A percentile compares a stretch with the other conserved stretches of the same genome.
phyloP scores from a whole-genome alignment of 1,140 invertebrate genomes.

The Cotesia glomerata region DNA sequence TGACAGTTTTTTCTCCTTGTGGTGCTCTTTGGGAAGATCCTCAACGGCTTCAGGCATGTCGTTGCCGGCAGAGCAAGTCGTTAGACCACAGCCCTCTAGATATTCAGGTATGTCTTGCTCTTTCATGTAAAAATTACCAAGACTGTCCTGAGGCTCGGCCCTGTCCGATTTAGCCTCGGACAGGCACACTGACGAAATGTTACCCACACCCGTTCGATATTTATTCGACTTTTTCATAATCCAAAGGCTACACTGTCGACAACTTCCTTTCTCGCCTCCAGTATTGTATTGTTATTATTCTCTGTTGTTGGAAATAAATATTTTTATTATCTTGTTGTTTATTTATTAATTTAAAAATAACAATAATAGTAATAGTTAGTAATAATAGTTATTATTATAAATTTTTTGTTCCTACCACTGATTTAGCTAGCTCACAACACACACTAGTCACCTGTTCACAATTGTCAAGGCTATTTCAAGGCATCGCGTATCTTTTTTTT shows the following conservation, averaged over 20 bases:
- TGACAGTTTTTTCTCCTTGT: constrained; percentile 82
- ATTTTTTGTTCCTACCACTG: constrained; percentile 17
- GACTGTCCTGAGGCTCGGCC: constrained; percentile 43
- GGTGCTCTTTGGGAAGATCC: constrained; percentile 45
- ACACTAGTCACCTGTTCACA: background rate
- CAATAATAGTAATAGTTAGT: too few species aligned
- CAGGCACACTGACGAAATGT: constrained; percentile 54
- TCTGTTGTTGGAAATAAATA: background rate
- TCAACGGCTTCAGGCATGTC: constrained; percentile 56
- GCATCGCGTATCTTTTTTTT: constrained; percentile 38
- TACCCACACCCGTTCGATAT: constrained; percentile 53
- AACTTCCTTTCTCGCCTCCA: constrained; percentile 14
- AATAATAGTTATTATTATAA: too few species aligned
- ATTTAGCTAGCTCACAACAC: background rate
- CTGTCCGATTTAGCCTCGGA: constrained; percentile 49
- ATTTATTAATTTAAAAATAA: background rate
- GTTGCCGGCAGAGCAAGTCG: constrained; percentile 47
- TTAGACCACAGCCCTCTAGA: constrained; percentile 57
- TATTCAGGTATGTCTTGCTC: constrained; percentile 61
- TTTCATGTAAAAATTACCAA: constrained; percentile 55
- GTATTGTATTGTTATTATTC: background rate
- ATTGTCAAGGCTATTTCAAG: constrained; percentile 26
- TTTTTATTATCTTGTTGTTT: constrained; percentile 17
- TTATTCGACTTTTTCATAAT: constrained; percentile 58
- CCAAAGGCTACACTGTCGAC: constrained; percentile 9